Evolutionary conservation across 2,888 invertebrate genomes (phyloP).

Genomic region (Helicoverpa assulta): DNA sequence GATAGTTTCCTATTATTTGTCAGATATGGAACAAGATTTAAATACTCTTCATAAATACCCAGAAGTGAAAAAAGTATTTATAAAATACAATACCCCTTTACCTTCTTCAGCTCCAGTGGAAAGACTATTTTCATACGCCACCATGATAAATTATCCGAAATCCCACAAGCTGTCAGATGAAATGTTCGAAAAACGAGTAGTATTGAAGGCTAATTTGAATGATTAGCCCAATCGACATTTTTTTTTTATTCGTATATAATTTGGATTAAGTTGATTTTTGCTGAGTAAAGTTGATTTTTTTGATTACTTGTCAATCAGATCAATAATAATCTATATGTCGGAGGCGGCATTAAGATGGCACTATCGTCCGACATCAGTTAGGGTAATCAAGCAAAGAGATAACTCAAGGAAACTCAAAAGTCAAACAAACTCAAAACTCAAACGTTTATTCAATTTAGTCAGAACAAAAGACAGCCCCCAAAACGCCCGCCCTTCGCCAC

Average conservation of each 20-base stretch:
- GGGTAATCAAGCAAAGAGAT: no score
- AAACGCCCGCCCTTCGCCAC: no score
- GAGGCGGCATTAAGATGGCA: no score
- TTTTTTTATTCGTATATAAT: not conserved
- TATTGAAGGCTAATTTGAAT: not conserved
- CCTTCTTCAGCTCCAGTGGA: conserved; percentile 41
- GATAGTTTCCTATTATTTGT: not conserved
- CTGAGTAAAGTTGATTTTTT: no score
- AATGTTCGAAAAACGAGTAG: not conserved
- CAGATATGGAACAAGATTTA: not conserved
- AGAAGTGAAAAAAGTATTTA: conserved; percentile 40
- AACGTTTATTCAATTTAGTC: no score
- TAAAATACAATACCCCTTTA: conserved; percentile 38
- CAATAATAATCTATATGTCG: no score
- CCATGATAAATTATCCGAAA: no score
- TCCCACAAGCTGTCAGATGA: not conserved
- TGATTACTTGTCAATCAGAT: no score
- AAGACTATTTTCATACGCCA: conserved; percentile 32
- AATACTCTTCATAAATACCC: conserved; percentile 13
- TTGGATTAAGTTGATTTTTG: not conserved
- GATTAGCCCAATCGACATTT: not conserved
- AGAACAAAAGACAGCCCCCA: no score
- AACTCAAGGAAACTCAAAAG: no score
- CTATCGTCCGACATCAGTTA: no score
- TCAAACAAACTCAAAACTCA: no score